These are phyloP conservation scores for Leptobrachium ailaonicum DNA, from an alignment of 2,113 vertebrate species.

Conservation along the genomic window DNA sequence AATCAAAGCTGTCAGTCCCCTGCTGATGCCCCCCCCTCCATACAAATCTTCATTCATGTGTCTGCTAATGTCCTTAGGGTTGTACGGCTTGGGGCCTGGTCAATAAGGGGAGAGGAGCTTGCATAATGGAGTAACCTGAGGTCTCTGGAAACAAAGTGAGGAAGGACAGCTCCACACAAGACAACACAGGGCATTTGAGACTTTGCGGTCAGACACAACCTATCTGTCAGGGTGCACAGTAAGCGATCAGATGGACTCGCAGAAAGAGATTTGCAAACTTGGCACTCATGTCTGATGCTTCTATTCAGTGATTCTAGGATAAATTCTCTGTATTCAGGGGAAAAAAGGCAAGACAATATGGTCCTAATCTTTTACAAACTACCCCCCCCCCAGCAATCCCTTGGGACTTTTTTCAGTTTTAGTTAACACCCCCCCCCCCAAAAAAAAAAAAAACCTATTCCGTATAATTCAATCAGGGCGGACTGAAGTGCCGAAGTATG, in stretches of 20 bases:
- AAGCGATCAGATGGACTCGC: conserved; percentile 19
- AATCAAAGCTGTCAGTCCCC: conserved; percentile 47
- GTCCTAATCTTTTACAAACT: too few species aligned
- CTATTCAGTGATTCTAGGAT: conserved; percentile 2
- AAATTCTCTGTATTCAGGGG: neutral
- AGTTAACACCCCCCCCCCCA: too few species aligned
- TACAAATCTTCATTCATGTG: conserved; percentile 44
- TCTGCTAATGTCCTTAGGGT: conserved; percentile 46
- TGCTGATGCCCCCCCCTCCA: conserved; percentile 24
- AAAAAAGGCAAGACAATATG: neutral
- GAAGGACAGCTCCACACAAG: conserved; percentile 14
- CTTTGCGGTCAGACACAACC: conserved; percentile 28
- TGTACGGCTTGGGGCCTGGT: conserved; percentile 29
- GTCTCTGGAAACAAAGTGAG: conserved; percentile 35
- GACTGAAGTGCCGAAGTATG: too few species aligned
- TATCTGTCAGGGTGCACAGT: conserved; percentile 23
- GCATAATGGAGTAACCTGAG: conserved; percentile 45
- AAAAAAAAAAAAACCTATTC: too few species aligned
- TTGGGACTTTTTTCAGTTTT: too few species aligned
- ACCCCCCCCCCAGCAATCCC: too few species aligned
- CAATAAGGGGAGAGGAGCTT: conserved; percentile 33
- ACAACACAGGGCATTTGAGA: conserved; percentile 33
- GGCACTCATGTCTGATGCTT: conserved; percentile 23
- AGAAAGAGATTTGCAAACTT: conserved; percentile 39
- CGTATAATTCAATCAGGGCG: too few species aligned